Conservation (phyloP, 2,797 vertebrate genomes). For the Sebastes umbrosus region DNA sequence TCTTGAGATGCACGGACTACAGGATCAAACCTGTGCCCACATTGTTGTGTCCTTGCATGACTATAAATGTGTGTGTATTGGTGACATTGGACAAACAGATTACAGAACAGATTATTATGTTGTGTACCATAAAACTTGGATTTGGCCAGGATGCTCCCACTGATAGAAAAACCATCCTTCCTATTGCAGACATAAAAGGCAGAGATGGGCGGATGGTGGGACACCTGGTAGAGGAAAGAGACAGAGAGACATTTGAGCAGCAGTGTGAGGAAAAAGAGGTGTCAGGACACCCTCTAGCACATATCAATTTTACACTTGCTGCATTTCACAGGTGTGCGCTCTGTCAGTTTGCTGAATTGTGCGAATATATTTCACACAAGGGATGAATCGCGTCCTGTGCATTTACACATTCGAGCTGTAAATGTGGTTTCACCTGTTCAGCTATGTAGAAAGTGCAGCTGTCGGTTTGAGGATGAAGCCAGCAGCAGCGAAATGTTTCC, state of each 20-base stretch:
- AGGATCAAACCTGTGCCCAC: background rate
- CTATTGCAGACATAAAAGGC: slow-evolving; percentile 96
- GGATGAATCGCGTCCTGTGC: background rate
- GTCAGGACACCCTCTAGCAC: background rate
- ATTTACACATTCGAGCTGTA: background rate
- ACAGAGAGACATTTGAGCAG: background rate
- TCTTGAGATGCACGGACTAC: background rate
- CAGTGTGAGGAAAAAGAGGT: background rate
- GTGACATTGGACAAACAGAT: background rate
- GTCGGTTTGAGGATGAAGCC: slow-evolving; percentile 92
- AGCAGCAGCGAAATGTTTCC: slow-evolving; percentile 96
- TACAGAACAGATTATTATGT: background rate
- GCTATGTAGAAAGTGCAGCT: slow-evolving; percentile 97
- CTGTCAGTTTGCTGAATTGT: background rate
- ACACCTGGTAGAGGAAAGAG: slow-evolving; percentile 83
- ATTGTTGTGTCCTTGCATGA: background rate
- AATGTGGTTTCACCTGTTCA: slow-evolving; percentile 86
- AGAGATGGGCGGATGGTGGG: slow-evolving; percentile 95
- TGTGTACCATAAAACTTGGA: slow-evolving; percentile 96
- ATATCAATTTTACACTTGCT: slow-evolving; percentile 11
- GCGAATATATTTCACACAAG: background rate
- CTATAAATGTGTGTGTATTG: background rate
- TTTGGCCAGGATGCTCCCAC: slow-evolving; percentile 93
- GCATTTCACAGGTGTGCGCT: background rate
- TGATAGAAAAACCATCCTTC: slow-evolving; percentile 94